A percentile compares a stretch with the other conserved stretches of the same genome.
Conservation (phyloP, 2,113 vertebrate genomes). For the Strix uralensis region DNA sequence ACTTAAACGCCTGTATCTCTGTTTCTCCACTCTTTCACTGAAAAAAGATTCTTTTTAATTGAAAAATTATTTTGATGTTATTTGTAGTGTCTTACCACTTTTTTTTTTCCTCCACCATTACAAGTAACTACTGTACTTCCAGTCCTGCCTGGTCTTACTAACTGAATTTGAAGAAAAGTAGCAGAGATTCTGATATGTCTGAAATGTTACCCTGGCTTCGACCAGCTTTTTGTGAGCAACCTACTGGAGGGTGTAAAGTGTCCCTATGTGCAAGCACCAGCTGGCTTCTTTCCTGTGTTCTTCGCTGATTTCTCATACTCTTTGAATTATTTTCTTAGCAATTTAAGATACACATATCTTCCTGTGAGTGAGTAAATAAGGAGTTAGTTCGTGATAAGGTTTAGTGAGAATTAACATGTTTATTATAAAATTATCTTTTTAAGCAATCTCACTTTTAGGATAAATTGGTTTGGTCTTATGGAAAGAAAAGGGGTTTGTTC, state of each 20-base stretch:
- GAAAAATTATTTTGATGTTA: not conserved
- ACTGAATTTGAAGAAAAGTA: not conserved
- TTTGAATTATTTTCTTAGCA: not conserved
- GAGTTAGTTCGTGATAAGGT: not conserved
- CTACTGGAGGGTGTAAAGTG: not conserved
- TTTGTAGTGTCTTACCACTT: not conserved
- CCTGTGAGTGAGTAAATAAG: not conserved
- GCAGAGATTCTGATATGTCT: fast-evolving
- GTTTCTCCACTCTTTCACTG: not conserved
- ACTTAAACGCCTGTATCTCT: not conserved
- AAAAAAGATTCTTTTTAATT: not conserved
- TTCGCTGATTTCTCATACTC: not conserved
- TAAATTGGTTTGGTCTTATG: not conserved
- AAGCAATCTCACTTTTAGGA: not conserved
- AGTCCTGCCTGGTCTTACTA: not conserved
- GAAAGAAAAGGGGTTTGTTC: not conserved
- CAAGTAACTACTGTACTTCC: not conserved
- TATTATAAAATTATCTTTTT: not conserved
- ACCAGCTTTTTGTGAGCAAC: not conserved
- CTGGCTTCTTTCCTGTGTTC: not conserved
- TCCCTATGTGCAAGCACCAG: not conserved
- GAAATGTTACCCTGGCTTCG: not conserved
- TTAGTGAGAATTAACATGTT: not conserved
- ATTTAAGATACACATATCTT: not conserved
- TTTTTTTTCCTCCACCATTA: not conserved